A percentile compares a stretch with the other conserved stretches of the same genome.
Conservation (phyloP, 2,113 vertebrate genomes). For the Rhinichthys klamathensis region DNA sequence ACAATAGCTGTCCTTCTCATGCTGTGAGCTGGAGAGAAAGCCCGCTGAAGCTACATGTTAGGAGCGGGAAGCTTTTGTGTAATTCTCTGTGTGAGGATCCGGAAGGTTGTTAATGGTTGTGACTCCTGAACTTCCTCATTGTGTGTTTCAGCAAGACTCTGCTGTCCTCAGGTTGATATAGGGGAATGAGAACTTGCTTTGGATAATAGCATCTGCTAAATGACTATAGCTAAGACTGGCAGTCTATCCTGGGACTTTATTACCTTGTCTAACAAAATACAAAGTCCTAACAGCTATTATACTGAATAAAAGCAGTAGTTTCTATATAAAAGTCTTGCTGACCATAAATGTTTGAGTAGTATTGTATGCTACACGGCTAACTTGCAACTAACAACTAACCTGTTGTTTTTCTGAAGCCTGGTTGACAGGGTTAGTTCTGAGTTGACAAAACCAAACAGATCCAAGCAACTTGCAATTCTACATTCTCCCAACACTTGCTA, state of each 20-base stretch:
- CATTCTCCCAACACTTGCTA: not conserved
- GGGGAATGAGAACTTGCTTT: too few species aligned
- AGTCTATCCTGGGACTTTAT: too few species aligned
- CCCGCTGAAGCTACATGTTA: not conserved
- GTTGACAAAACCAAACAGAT: not conserved
- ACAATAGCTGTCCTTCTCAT: not conserved
- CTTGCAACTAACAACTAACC: not conserved
- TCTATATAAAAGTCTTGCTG: too few species aligned
- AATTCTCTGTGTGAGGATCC: not conserved
- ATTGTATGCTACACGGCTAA: not conserved
- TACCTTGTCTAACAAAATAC: too few species aligned
- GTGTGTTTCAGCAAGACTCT: too few species aligned
- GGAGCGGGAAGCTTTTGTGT: not conserved
- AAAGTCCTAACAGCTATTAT: too few species aligned
- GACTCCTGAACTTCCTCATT: too few species aligned
- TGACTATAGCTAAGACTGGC: too few species aligned
- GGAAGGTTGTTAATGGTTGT: not conserved
- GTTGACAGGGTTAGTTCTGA: not conserved
- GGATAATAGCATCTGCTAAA: too few species aligned
- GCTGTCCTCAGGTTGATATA: too few species aligned
- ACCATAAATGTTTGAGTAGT: too few species aligned
- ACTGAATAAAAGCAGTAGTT: too few species aligned
- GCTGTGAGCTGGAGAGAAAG: not conserved
- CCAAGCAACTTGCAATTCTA: not conserved
- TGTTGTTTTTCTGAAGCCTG: not conserved